Base-by-base conservation (phyloP, 2,888 invertebrate genomes). In the Pseudococcus jackbeardsleyi region DNA sequence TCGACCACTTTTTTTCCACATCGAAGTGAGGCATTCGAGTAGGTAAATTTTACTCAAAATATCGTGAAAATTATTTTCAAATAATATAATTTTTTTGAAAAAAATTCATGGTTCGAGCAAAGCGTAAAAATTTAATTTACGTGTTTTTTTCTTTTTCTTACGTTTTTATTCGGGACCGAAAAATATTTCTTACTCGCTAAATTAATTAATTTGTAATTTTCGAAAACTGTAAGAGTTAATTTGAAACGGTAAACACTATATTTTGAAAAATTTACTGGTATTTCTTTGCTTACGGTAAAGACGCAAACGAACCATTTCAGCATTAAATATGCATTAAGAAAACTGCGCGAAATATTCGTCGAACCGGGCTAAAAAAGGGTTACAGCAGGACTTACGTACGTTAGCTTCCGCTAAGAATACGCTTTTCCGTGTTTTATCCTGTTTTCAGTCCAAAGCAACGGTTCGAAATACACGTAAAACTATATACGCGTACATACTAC, bases 301-400 rank as follows among this genome's bases (percentile, higher is more conserved):
- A 86, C 68, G 86, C 68, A 86, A 86, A 86, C 64, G 86, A 86
- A 86, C 86, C 86, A 19, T 86, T 86, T 86, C 86, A 64, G 64
- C 64, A 86, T 86, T 86, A 86, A 86, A 86, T 86, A 86, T 86
- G 86, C 86, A 86, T 86, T 86, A 64, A 68, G 86, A 86, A 86
- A 86, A 64, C 68, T 86, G 64, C 22, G 86, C 59, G 26, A 86
- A 86, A 86, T 86, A 64, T 86, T 86, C 64, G 42, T 68, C 64
- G 42, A 64, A 64, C n/a, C 50, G 42, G 68, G 22, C n/a, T 86
- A 86, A 86, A 85, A 72, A 86, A 86, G 86, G 86, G 86, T 86
- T 86, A 68, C 26, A 64, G 59, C 86, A 82, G 79, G 79, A 82
- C 79, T 82, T 42, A 42, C 42, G 42, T 42, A 42, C 15, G 46